phyloP scores from a whole-genome alignment of 2,113 vertebrate genomes.

The Lepus timidus region DNA sequence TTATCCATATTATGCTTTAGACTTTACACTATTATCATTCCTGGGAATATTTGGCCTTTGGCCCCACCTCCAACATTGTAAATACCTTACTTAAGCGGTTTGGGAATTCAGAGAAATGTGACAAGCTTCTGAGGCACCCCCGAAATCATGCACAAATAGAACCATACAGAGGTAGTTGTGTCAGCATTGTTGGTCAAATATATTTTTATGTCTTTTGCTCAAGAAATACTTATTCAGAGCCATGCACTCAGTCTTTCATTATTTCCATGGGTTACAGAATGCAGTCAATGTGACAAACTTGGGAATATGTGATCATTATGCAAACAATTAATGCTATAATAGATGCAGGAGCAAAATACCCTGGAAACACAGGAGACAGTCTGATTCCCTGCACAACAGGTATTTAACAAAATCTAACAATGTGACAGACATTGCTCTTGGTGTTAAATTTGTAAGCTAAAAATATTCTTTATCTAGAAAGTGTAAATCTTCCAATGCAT shows the following conservation, averaged over 20 bases:
- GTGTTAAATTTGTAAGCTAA: neutral
- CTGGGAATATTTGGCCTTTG: neutral
- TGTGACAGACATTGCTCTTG: constrained; percentile 1
- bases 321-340: neutral
- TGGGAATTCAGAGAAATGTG: neutral
- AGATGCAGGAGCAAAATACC: neutral
- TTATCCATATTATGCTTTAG: neutral
- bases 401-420: constrained; percentile 4
- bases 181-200: neutral
- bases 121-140: neutral
- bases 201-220: neutral
- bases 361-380: neutral
- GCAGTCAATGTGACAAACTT: neutral
- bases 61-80: neutral
- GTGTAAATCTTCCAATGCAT: neutral
- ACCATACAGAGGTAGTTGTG: too few relatives aligned
- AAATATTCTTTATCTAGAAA: constrained; percentile 47
- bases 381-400: neutral
- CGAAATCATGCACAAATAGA: accelerated
- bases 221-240: neutral
- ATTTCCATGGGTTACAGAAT: neutral
- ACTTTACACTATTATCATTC: constrained; percentile 1
- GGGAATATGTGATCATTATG: neutral
- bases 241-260: neutral
- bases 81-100: neutral